Percentiles rank a stretch among this genome's conserved stretches.
Evolutionary conservation across 2,113 vertebrate species (phyloP).

Genomic region (Motacilla alba): DNA sequence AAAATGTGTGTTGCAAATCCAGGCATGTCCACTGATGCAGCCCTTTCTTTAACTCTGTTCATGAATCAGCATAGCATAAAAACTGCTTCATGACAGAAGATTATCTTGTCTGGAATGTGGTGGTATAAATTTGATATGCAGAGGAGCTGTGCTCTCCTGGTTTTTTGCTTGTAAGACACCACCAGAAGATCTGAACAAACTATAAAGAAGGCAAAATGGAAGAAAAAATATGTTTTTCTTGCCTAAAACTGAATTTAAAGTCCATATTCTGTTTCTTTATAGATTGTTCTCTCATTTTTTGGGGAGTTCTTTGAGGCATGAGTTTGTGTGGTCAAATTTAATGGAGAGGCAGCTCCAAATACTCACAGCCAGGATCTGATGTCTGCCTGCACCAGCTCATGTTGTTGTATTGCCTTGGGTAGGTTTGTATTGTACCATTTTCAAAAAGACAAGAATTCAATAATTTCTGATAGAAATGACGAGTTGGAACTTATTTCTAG

Average conservation of each 20-base stretch:
- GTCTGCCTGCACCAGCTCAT: neutral
- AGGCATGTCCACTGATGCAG: neutral
- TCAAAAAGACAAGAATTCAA: neutral
- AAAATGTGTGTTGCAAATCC: slow-evolving; percentile 11
- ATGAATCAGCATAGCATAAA: slow-evolving; percentile 17
- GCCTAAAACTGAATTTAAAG: neutral
- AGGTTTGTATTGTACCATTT: neutral
- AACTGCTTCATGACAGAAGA: neutral
- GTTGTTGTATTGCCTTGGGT: neutral
- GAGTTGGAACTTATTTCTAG: neutral
- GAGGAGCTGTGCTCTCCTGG: neutral
- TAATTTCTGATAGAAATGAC: neutral
- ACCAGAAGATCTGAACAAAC: neutral
- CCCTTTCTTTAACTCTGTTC: neutral
- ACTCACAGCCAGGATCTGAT: fast-evolving
- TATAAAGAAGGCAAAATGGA: neutral
- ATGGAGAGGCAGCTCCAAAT: neutral
- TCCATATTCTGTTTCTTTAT: neutral
- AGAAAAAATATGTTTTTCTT: neutral
- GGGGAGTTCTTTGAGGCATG: neutral
- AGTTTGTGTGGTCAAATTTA: neutral
- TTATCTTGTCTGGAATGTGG: neutral
- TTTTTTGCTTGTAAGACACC: neutral
- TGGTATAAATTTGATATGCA: neutral
- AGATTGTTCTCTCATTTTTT: neutral